phyloP scores from a whole-genome alignment of 2,888 invertebrate genomes.

The Prosapia bicincta region DNA sequence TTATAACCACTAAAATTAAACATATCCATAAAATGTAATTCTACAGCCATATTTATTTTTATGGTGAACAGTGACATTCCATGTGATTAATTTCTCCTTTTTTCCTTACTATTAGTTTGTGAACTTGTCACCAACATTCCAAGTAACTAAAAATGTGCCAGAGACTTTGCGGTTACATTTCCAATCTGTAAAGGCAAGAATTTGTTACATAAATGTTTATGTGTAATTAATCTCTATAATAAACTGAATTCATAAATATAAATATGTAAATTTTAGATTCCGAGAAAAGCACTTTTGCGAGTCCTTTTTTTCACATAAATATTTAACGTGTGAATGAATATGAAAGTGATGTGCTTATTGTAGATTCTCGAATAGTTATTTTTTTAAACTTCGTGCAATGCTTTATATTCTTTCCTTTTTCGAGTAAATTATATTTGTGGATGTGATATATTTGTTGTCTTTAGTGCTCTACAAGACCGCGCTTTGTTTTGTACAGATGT shows the following conservation, averaged over 20 bases:
- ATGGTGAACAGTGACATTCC: background rate
- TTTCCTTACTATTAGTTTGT: background rate
- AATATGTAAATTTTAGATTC: conserved; percentile 4
- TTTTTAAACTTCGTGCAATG: conserved; percentile 3
- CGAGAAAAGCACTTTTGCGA: conserved; percentile 1
- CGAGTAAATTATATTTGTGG: background rate
- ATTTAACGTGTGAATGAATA: background rate
- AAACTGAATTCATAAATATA: background rate
- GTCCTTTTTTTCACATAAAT: background rate
- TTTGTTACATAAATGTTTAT: background rate
- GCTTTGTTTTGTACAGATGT: background rate
- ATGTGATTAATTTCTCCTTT: background rate
- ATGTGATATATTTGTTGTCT: conserved; percentile 5
- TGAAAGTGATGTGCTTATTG: background rate
- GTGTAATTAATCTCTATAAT: background rate
- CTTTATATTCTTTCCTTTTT: background rate
- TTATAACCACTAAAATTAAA: background rate
- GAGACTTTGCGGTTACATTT: background rate
- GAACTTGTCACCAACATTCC: background rate
- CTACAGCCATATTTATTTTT: background rate
- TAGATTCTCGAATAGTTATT: background rate
- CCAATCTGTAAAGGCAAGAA: background rate
- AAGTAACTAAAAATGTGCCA: background rate
- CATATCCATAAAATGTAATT: background rate
- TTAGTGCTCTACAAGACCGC: background rate